These are phyloP conservation scores for Anthonomus grandis DNA, from an alignment of 1,140 invertebrate genomes.

Conservation along the genomic window DNA sequence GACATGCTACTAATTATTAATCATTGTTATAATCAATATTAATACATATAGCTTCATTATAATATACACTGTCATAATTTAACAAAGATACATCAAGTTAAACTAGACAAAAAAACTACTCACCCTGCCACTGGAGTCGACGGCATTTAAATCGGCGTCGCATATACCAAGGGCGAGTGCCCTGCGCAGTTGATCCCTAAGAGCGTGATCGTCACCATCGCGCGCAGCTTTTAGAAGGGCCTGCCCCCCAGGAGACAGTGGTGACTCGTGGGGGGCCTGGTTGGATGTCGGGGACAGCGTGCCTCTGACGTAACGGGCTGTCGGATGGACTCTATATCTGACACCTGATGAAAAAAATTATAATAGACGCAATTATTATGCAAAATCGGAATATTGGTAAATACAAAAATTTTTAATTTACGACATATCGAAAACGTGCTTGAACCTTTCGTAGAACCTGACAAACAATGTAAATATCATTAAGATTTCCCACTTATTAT, in stretches of 20 bases:
- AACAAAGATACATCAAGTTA: too few relatives aligned
- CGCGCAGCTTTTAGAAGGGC: constrained; percentile 43
- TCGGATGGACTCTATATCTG: constrained; percentile 42
- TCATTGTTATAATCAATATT: too few relatives aligned
- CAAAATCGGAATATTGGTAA: not conserved
- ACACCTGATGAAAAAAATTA: constrained; percentile 27
- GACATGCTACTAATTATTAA: too few relatives aligned
- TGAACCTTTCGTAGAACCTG: too few relatives aligned
- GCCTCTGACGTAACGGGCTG: constrained; percentile 44
- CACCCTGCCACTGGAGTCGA: constrained; percentile 45
- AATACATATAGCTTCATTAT: too few relatives aligned
- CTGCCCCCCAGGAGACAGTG: constrained; percentile 46
- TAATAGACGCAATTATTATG: too few relatives aligned
- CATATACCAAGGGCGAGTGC: constrained; percentile 34
- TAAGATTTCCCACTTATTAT: too few relatives aligned
- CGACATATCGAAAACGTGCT: not conserved
- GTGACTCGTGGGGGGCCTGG: constrained; percentile 40
- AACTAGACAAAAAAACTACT: too few relatives aligned
- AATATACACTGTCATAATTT: too few relatives aligned
- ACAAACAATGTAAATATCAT: too few relatives aligned
- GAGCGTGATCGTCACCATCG: constrained; percentile 44
- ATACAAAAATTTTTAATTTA: not conserved
- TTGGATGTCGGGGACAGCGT: constrained; percentile 47
- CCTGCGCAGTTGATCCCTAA: constrained; percentile 38
- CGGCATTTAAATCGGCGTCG: constrained; percentile 42